Evolutionary conservation across 1,140 invertebrate genomes (phyloP).

Genomic region (Maconellicoccus hirsutus): DNA sequence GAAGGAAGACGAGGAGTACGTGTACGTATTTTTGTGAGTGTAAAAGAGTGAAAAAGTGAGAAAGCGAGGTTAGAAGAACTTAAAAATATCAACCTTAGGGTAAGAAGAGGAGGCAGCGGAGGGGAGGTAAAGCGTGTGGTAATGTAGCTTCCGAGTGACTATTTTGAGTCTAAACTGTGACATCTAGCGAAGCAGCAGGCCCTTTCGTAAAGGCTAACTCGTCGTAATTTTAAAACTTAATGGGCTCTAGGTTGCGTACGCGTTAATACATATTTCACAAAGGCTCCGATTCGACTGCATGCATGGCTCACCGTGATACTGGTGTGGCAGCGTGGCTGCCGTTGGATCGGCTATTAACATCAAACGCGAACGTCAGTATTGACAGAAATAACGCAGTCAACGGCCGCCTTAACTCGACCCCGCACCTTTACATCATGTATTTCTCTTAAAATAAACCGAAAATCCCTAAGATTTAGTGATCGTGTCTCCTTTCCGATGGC

Average conservation of each 20-base stretch:
- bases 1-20: too few relatives aligned
- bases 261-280: constrained; percentile 7
- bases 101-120: neutral
- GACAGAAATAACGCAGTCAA: constrained; percentile 21
- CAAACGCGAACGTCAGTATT: constrained; percentile 20
- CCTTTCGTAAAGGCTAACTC: neutral
- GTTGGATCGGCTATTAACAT: constrained; percentile 19
- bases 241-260: constrained; percentile 1
- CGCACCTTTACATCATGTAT: neutral
- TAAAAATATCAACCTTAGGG: constrained; percentile 3
- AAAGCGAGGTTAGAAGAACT: constrained; percentile 11
- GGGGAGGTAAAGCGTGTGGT: too few relatives aligned
- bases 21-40: too few relatives aligned
- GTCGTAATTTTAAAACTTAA: constrained; percentile 22
- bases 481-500: neutral
- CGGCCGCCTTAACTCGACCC: neutral
- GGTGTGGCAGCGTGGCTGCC: neutral
- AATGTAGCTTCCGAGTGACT: neutral
- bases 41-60: neutral
- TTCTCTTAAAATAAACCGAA: neutral
- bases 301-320: too few relatives aligned
- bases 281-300: constrained; percentile 5
- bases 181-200: constrained; percentile 14
- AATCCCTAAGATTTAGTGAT: neutral
- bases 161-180: constrained; percentile 22